Conservation (phyloP, 1,140 invertebrate species). For the Heterodera schachtii region DNA sequence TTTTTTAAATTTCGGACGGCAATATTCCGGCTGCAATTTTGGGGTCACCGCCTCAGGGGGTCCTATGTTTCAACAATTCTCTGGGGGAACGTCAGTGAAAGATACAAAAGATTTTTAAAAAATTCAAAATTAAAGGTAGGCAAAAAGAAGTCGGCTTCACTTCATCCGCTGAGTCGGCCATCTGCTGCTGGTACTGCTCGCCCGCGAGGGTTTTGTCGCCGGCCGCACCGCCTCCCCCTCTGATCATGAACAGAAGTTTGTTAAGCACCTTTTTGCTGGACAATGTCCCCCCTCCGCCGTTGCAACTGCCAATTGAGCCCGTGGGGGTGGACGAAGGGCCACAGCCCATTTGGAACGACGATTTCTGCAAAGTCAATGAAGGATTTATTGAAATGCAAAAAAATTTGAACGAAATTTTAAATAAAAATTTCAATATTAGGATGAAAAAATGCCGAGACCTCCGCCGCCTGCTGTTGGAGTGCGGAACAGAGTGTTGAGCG, state of each 20-base stretch:
- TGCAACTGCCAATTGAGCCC: constrained; percentile 25
- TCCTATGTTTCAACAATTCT: too few relatives aligned
- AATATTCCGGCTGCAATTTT: too few relatives aligned
- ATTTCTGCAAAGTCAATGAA: neutral
- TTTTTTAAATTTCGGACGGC: too few relatives aligned
- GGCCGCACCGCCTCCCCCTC: neutral
- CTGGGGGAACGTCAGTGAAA: too few relatives aligned
- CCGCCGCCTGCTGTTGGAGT: constrained; percentile 18
- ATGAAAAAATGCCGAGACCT: too few relatives aligned
- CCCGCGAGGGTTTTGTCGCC: neutral
- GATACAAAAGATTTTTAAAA: constrained; percentile 7
- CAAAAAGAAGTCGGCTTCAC: constrained; percentile 3
- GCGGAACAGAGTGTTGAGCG: constrained; percentile 28
- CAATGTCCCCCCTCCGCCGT: constrained; percentile 48
- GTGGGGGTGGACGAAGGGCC: constrained; percentile 18
- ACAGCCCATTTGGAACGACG: neutral
- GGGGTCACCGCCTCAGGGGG: too few relatives aligned
- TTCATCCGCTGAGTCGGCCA: constrained; percentile 44
- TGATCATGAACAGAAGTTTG: constrained; percentile 49
- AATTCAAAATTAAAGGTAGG: too few relatives aligned
- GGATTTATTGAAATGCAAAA: too few relatives aligned
- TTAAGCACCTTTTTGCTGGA: constrained; percentile 56
- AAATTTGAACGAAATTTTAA: too few relatives aligned
- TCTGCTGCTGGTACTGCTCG: constrained; percentile 20
- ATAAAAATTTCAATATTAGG: too few relatives aligned